phyloP scores from a whole-genome alignment of 1,140 invertebrate genomes.

The Euwallacea similis region DNA sequence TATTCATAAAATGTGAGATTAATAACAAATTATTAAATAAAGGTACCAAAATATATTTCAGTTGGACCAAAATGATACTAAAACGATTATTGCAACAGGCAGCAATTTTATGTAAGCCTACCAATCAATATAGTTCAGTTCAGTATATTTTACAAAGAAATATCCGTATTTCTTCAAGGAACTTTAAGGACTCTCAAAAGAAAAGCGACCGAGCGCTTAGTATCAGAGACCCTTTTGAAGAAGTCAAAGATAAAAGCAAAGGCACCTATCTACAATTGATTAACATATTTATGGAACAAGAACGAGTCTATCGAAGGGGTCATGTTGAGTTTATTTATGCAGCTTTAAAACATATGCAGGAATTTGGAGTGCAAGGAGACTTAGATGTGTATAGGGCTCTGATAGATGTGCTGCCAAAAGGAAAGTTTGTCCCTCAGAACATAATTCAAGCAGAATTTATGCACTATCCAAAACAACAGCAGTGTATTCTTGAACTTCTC shows the following conservation, averaged over 20 bases:
- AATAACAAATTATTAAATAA: no score
- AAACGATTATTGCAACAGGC: no score
- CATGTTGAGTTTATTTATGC: constrained; percentile 94
- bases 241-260: constrained; percentile 68
- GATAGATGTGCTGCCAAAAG: constrained; percentile 91
- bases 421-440: constrained; percentile 80
- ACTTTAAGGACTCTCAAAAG: background rate
- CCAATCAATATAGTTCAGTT: no score
- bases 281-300: constrained; percentile 67
- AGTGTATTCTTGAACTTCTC: constrained; percentile 83
- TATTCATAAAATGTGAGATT: no score
- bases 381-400: constrained; percentile 89
- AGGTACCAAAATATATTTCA: no score
- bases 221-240: constrained; percentile 55
- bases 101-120: no score
- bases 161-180: no score
- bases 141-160: no score
- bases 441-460: constrained; percentile 82
- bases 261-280: constrained; percentile 74
- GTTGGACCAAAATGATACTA: no score
- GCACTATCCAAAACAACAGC: constrained; percentile 94
- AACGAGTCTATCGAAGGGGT: constrained; percentile 65
- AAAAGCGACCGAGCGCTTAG: constrained; percentile 26
- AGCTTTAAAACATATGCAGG: constrained; percentile 84
- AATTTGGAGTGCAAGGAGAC: constrained; percentile 89